phyloP scores from a whole-genome alignment of 2,888 invertebrate genomes.

The Uloborus plumipes region DNA sequence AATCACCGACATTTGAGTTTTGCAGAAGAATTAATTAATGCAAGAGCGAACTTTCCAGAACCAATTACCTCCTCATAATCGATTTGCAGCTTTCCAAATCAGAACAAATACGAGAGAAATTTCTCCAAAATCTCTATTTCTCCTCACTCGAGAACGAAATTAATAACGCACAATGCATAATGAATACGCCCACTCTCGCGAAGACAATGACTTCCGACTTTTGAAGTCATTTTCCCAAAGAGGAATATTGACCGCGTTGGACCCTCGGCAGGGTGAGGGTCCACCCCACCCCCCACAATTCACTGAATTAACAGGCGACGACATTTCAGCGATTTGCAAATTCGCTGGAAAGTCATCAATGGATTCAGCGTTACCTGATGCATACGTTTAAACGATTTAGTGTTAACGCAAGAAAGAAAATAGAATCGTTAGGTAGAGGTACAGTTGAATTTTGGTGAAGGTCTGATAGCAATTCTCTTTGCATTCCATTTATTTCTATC shows the following conservation, averaged over 20 bases:
- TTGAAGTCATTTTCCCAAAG: constrained; percentile 32
- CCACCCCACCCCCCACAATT: constrained; percentile 19
- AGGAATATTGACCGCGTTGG: constrained; percentile 12
- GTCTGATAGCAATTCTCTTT: too few relatives aligned
- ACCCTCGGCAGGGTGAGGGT: not conserved
- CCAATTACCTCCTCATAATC: too few relatives aligned
- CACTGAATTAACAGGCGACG: constrained; percentile 17
- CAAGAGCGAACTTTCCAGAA: too few relatives aligned
- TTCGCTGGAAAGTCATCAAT: not conserved
- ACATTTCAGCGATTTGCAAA: constrained; percentile 5
- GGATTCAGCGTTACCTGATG: too few relatives aligned
- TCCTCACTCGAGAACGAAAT: constrained; percentile 21
- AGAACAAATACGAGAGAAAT: constrained; percentile 1
- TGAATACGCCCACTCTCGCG: constrained; percentile 14
- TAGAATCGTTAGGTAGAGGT: too few relatives aligned
- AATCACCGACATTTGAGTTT: too few relatives aligned
- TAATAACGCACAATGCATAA: constrained; percentile 45
- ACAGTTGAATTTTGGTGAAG: too few relatives aligned
- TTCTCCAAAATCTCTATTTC: constrained; percentile 21
- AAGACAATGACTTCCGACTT: constrained; percentile 18
- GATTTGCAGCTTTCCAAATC: too few relatives aligned
- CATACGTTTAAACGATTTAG: too few relatives aligned
- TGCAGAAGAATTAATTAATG: too few relatives aligned
- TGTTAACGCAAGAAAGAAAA: too few relatives aligned
- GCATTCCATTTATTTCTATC: too few relatives aligned